Evolutionary conservation across 2,888 invertebrate genomes (phyloP), one percentile per base, ranked within the genome.

Genomic region (Phortica okadai): DNA sequence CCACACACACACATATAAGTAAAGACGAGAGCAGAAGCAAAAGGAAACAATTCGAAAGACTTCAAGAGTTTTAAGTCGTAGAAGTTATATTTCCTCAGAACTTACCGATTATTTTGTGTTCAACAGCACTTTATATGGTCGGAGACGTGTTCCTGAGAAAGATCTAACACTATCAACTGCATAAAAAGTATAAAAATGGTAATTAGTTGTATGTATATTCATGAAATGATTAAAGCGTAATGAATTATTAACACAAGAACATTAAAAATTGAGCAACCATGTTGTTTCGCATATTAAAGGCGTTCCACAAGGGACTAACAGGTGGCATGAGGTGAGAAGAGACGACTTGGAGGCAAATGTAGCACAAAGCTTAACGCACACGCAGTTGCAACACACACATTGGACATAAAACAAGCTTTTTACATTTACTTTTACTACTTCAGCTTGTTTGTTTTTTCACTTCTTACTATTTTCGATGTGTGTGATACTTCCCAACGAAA

Each of bases 261-360:
- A 33, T 54, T 50, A 10, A 72, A 72, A 72, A 72, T 72, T 45
- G 54, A 8, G 50, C 56, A 72, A 54, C 16, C 72, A 72, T 54
- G 70, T 54, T 70, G 44, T 16, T 16, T 45, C 50, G 16, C 25
- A 50, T 21, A 50, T 45, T 21, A 14, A 56, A 72, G 70, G 8
- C 25, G 56, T 33, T 50, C 25, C 56, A 70, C 11, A 56, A 33
- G 33, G 33, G 33, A 33, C 33, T 33, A 33, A 33, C 33, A 33
- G 33, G 33, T 2, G 33, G 2, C 4, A 5, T 33, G 33, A 2
- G 33, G 33, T 1, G 33, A 33, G 33, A 1, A 0, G 21, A 21
- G 21, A 1, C 21, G 21, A 33, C 3, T 5, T 33, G 33, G 33
- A 5, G 33, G 33, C 33, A 33, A 33, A 33, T 33, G 0, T 33